Percentiles rank a stretch among this genome's conserved stretches.
These are phyloP conservation scores for Eutrigla gurnardus DNA, from an alignment of 2,797 vertebrate genomes.

Conservation along the genomic window DNA sequence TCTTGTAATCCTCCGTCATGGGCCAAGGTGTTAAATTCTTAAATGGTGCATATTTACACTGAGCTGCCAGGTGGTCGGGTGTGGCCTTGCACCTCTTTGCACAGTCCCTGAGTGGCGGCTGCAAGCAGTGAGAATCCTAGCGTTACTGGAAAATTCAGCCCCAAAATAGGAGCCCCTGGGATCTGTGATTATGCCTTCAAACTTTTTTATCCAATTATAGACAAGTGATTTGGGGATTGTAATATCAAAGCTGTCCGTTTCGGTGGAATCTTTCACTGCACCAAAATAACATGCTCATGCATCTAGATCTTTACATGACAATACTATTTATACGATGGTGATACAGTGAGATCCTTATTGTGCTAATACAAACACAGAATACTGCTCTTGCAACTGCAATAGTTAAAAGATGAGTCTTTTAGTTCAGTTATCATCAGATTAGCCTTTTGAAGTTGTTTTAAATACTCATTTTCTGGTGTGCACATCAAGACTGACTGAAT, in stretches of 20 bases:
- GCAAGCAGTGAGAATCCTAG: not conserved
- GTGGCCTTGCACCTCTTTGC: slow-evolving; percentile 4
- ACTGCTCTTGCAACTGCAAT: not conserved
- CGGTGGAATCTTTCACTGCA: not conserved
- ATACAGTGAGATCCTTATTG: not conserved
- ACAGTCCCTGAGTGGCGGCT: not conserved
- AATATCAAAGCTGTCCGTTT: not conserved
- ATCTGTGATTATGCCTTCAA: slow-evolving; percentile 3
- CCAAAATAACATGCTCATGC: not conserved
- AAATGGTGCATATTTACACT: slow-evolving; percentile 22
- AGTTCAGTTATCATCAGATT: no score
- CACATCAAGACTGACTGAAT: no score
- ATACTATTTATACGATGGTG: not conserved
- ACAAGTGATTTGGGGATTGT: not conserved
- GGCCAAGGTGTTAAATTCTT: slow-evolving; percentile 48
- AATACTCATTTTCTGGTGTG: no score
- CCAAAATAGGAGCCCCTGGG: not conserved
- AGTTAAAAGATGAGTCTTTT: not conserved
- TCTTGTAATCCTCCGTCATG: slow-evolving; percentile 26
- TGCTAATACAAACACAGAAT: no score
- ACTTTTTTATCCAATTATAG: not conserved
- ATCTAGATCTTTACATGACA: not conserved
- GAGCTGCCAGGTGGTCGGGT: slow-evolving; percentile 24
- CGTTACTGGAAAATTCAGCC: not conserved
- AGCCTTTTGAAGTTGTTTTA: no score